These are phyloP conservation scores for Drosophila atroscutellata DNA, from an alignment of 2,888 invertebrate species.

Conservation along the genomic window DNA sequence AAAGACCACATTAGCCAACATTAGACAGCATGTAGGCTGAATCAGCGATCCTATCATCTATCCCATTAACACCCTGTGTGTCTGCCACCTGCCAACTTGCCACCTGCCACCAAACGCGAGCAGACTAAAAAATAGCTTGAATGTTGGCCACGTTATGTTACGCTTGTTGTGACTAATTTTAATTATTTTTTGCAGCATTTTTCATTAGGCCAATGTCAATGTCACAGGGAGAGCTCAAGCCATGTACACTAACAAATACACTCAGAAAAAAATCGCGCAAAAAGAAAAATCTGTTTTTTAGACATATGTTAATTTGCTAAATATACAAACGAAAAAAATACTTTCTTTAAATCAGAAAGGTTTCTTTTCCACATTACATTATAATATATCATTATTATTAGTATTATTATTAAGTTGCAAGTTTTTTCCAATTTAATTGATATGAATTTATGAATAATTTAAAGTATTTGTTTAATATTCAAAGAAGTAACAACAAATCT, in stretches of 20 bases:
- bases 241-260: background rate
- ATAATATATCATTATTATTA: no score
- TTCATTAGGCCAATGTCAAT: slow-evolving; percentile 26
- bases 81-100: slow-evolving; percentile 10
- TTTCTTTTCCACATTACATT: no score
- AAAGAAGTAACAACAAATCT: background rate
- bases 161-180: slow-evolving; percentile 54
- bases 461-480: background rate
- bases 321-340: background rate
- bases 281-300: background rate
- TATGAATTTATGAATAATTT: background rate
- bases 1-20: slow-evolving; percentile 25
- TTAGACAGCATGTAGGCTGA: slow-evolving; percentile 9
- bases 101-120: background rate
- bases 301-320: background rate
- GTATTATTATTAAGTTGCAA: no score
- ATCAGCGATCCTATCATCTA: slow-evolving; percentile 19
- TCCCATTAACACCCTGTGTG: slow-evolving; percentile 13
- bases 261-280: background rate
- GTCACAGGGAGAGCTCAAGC: slow-evolving; percentile 19
- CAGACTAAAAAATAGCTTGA: background rate
- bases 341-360: no score
- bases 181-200: slow-evolving; percentile 60
- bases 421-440: no score
- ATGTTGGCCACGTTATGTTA: slow-evolving; percentile 14